These are phyloP conservation scores for Noctua janthina DNA, from an alignment of 2,888 invertebrate species.

Conservation along the genomic window DNA sequence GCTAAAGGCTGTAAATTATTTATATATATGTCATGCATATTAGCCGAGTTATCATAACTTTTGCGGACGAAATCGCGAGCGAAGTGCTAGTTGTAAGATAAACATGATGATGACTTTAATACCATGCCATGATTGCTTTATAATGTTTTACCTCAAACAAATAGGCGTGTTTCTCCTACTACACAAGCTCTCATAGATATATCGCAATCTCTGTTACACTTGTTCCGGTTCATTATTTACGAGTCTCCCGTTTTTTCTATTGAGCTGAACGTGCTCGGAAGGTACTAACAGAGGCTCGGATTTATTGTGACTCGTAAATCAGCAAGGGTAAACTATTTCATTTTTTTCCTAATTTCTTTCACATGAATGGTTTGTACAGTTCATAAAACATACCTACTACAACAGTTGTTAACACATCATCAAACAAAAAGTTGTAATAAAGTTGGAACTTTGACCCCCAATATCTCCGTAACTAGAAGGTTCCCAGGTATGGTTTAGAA, in stretches of 20 bases:
- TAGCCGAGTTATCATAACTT: too few relatives aligned
- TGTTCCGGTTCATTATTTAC: not conserved
- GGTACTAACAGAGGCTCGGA: not conserved
- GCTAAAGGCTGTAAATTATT: too few relatives aligned
- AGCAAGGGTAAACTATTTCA: not conserved
- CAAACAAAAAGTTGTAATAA: too few relatives aligned
- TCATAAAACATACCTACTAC: not conserved
- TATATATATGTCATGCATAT: too few relatives aligned
- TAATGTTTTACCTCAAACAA: not conserved
- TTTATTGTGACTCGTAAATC: not conserved
- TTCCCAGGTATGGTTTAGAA: too few relatives aligned
- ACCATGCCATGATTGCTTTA: not conserved
- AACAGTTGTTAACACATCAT: not conserved
- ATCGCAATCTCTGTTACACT: not conserved
- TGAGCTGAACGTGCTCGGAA: not conserved
- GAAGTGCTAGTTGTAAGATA: not conserved
- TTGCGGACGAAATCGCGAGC: too few relatives aligned
- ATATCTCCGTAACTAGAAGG: too few relatives aligned
- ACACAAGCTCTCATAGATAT: not conserved
- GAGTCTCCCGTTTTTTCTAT: not conserved
- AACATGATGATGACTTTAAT: not conserved
- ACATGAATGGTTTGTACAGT: not conserved
- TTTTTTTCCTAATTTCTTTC: not conserved
- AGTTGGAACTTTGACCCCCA: too few relatives aligned
- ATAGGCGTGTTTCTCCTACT: not conserved